phyloP scores from a whole-genome alignment of 2,888 invertebrate species.

The Altica lythri region DNA sequence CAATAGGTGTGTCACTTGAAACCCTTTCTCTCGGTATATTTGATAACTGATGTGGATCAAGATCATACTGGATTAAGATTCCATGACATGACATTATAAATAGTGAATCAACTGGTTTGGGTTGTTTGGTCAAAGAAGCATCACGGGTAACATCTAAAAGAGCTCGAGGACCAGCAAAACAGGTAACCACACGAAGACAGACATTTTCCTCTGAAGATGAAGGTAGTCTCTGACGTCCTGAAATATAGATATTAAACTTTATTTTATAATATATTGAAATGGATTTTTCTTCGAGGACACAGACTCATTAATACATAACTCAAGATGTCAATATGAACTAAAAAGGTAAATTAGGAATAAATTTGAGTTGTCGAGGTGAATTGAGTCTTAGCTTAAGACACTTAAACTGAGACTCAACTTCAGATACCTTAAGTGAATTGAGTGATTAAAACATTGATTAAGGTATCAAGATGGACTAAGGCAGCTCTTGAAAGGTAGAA shows the following conservation, averaged over 20 bases:
- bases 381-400: no score
- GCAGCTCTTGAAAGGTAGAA: no score
- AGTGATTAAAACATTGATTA: no score
- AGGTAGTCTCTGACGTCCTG: slow-evolving; percentile 69
- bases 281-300: background rate
- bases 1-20: slow-evolving; percentile 84
- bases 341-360: no score
- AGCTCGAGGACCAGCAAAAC: slow-evolving; percentile 76
- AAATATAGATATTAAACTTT: slow-evolving; percentile 14
- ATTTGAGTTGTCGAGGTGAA: no score
- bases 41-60: slow-evolving; percentile 75
- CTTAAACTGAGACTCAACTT: no score
- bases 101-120: slow-evolving; percentile 77
- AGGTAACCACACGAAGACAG: slow-evolving; percentile 77
- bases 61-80: slow-evolving; percentile 82
- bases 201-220: slow-evolving; percentile 75
- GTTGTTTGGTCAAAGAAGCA: slow-evolving; percentile 48
- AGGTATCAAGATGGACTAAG: no score
- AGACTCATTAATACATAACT: no score
- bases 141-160: slow-evolving; percentile 62
- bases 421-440: no score
- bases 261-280: no score
- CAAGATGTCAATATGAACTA: no score
- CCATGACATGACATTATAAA: slow-evolving; percentile 91
- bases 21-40: slow-evolving; percentile 80